Conservation (phyloP, 2,113 vertebrate genomes). For the Lates calcarifer region DNA sequence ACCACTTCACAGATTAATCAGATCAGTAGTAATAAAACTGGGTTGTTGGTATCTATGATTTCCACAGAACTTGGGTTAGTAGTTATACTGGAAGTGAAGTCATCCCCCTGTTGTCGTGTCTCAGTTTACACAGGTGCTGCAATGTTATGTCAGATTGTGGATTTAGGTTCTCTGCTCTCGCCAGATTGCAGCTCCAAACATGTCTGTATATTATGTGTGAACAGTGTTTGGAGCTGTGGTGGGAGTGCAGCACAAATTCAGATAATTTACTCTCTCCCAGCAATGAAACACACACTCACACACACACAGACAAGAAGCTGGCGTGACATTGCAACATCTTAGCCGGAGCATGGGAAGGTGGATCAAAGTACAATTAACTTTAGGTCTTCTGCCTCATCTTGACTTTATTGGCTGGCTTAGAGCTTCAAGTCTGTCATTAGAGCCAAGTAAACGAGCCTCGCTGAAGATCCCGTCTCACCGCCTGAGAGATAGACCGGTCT, state of each 20-base stretch:
- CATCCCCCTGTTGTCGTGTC: constrained; percentile 34
- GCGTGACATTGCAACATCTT: constrained; percentile 9
- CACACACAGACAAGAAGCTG: constrained; percentile 5
- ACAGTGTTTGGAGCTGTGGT: constrained; percentile 11
- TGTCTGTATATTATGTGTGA: not conserved
- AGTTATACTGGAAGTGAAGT: constrained; percentile 22
- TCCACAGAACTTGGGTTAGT: not conserved
- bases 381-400: constrained; percentile 32
- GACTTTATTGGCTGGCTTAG: constrained; percentile 53
- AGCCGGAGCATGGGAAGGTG: constrained; percentile 33
- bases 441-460: constrained; percentile 39
- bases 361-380: constrained; percentile 63
- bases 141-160: constrained; percentile 59
- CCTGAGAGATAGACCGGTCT: constrained; percentile 13
- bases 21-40: constrained; percentile 16
- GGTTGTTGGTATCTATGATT: not conserved
- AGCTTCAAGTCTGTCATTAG: constrained; percentile 58
- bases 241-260: constrained; percentile 25
- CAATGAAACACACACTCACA: not conserved
- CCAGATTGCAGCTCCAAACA: constrained; percentile 36
- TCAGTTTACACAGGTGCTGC: constrained; percentile 70
- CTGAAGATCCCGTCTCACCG: constrained; percentile 33
- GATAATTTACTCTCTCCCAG: constrained; percentile 20
- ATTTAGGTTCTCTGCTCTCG: constrained; percentile 28
- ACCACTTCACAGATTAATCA: constrained; percentile 18